Conservation (phyloP, 2,888 invertebrate genomes). For the Diabrotica balteata region DNA sequence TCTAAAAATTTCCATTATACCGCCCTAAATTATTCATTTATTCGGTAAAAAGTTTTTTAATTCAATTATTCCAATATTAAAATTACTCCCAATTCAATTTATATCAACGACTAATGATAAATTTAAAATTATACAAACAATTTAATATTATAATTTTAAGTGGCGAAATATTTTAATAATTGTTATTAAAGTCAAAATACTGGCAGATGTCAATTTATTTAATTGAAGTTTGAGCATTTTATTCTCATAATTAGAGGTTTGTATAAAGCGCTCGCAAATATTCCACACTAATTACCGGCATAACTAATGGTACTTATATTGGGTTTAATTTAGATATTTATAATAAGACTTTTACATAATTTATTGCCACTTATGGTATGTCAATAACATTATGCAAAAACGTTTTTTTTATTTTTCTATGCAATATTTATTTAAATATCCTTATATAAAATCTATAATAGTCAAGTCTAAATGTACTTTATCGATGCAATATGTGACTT, state of each 20-base stretch:
- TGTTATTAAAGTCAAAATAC: slow-evolving; percentile 20
- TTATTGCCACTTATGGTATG: too few species aligned
- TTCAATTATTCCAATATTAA: slow-evolving; percentile 10
- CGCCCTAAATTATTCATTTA: slow-evolving; percentile 11
- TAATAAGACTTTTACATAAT: too few species aligned
- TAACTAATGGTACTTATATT: too few species aligned
- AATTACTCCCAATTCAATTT: slow-evolving; percentile 5
- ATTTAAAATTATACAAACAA: slow-evolving; percentile 24
- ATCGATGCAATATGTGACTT: too few species aligned
- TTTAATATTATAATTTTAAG: slow-evolving; percentile 27
- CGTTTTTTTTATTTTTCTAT: too few species aligned
- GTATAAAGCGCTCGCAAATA: slow-evolving; percentile 10
- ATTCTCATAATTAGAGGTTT: slow-evolving; percentile 23
- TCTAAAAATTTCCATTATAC: too few species aligned
- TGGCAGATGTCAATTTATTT: slow-evolving; percentile 23
- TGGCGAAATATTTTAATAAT: slow-evolving; percentile 17
- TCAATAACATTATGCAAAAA: too few species aligned
- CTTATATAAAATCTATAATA: too few species aligned
- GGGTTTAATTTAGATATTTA: too few species aligned
- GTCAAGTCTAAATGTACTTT: too few species aligned
- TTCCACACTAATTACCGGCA: too few species aligned
- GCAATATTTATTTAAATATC: too few species aligned
- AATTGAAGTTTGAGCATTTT: slow-evolving; percentile 22
- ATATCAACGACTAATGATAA: slow-evolving; percentile 9
- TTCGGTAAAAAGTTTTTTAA: slow-evolving; percentile 13